Conservation (phyloP, 2,113 vertebrate species). For the Lota lota region DNA sequence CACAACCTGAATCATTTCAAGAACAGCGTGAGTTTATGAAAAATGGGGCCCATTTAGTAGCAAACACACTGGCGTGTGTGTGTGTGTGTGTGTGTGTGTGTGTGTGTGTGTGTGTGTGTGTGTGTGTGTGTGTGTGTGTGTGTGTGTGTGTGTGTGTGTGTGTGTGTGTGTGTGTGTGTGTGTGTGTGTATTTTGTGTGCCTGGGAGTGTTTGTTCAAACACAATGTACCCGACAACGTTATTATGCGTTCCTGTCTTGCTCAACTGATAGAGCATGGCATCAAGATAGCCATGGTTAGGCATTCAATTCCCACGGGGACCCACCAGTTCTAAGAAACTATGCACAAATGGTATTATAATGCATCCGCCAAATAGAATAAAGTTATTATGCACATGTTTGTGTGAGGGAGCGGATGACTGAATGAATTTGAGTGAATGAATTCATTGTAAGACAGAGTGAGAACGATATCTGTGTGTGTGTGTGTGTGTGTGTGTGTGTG, state of each 20-base stretch:
- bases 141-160: not conserved
- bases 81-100: constrained; percentile 8
- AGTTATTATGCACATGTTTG: too few relatives aligned
- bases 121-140: constrained; percentile 2
- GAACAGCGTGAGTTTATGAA: not conserved
- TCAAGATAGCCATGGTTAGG: not conserved
- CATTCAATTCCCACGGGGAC: too few relatives aligned
- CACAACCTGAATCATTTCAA: not conserved
- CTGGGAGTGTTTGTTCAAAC: too few relatives aligned
- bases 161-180: not conserved
- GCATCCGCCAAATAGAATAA: too few relatives aligned
- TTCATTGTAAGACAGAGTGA: too few relatives aligned
- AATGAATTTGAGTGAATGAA: too few relatives aligned
- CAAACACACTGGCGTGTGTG: not conserved
- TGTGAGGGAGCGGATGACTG: too few relatives aligned
- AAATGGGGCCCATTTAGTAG: not conserved
- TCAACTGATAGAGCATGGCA: not conserved
- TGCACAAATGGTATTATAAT: too few relatives aligned
- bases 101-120: constrained; percentile 10
- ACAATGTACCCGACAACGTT: too few relatives aligned
- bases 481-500: not conserved
- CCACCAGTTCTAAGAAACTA: too few relatives aligned
- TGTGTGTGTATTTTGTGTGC: not conserved
- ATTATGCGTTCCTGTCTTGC: too few relatives aligned
- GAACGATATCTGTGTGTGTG: not conserved